Evolutionary conservation across 1,140 invertebrate species (phyloP), one percentile per base, ranked within the genome.

Genomic region (Sminthurinus signatus): DNA sequence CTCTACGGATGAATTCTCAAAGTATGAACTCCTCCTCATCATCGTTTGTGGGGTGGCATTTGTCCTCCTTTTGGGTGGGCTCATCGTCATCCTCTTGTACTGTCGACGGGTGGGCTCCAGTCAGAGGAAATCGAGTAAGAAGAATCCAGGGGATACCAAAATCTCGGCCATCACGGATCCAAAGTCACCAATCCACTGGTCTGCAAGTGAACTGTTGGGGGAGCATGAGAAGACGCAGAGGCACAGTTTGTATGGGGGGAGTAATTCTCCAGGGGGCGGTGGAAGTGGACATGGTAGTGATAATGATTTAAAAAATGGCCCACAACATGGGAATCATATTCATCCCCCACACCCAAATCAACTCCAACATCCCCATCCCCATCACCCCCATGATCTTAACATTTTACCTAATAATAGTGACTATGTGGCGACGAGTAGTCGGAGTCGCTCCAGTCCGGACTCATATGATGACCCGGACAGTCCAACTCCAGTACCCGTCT

Each of bases 161-260:
- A 72, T 72, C 19, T 64, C 70, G 23, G 70, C 70, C 31, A 72
- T 72, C 29, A 64, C 70, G 0, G 70, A 72, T 51, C 62, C 70
- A 8, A 72, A 72, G 55, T 67, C 64, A 46, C 70, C 70, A 1
- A 69, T 69, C 61, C 68, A 70, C 27, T 67, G 68, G 68, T 69
- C 67, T 21, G 70, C 70, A 15, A 50, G 32, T 32, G 70, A 72
- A 43, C 28, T 72, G 8, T 42, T 72, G 15, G 70, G 70, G 31
- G 70, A 72, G 39, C 70, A 72, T 54, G 70, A 72, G 62, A 72
- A 72, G 42, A 59, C 67, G 4, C 64, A 72, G 29, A 52, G 70
- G 15, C 67, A 72, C 31, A 72, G 70, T 44, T 48, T 72, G 44
- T 72, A 72, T 46, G 70, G 67, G 12, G 70, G 70, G 43, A 67